Conservation (phyloP, 2,888 invertebrate species). For the Chelonus formosanus region DNA sequence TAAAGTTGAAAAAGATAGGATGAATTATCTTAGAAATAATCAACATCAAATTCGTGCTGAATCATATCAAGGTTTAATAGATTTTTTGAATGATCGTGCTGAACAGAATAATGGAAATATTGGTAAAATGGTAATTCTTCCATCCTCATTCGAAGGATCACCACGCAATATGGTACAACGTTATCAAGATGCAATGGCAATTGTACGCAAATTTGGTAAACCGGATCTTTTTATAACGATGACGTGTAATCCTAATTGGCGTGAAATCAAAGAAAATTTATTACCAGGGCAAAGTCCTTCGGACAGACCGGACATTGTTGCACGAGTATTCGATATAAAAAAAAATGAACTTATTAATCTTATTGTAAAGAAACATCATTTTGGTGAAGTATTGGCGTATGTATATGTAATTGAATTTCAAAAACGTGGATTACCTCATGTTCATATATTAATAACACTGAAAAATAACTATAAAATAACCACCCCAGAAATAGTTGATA, state of each 20-base stretch:
- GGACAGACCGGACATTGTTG: slow-evolving; percentile 40
- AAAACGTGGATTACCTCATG: slow-evolving; percentile 42
- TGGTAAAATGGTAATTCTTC: slow-evolving; percentile 25
- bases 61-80: slow-evolving; percentile 10
- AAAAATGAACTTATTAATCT: slow-evolving; percentile 31
- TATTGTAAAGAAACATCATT: slow-evolving; percentile 34
- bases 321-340: slow-evolving; percentile 37
- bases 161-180: slow-evolving; percentile 28
- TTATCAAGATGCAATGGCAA: slow-evolving; percentile 28
- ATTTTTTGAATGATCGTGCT: slow-evolving; percentile 10
- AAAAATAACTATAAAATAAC: slow-evolving; percentile 39
- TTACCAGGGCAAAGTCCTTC: slow-evolving; percentile 35
- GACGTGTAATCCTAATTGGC: slow-evolving; percentile 53
- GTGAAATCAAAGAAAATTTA: slow-evolving; percentile 42
- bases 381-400: slow-evolving; percentile 40
- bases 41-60: slow-evolving; percentile 9
- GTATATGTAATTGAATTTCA: slow-evolving; percentile 41
- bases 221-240: slow-evolving; percentile 43
- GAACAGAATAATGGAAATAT: slow-evolving; percentile 24
- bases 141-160: slow-evolving; percentile 24
- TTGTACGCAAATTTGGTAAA: slow-evolving; percentile 18
- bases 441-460: slow-evolving; percentile 40
- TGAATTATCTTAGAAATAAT: slow-evolving; percentile 12
- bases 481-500: slow-evolving; percentile 40
- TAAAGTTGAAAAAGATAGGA: slow-evolving; percentile 19